These are phyloP conservation scores for Aricia artaxerxes DNA, from an alignment of 2,888 invertebrate genomes.

Conservation along the genomic window DNA sequence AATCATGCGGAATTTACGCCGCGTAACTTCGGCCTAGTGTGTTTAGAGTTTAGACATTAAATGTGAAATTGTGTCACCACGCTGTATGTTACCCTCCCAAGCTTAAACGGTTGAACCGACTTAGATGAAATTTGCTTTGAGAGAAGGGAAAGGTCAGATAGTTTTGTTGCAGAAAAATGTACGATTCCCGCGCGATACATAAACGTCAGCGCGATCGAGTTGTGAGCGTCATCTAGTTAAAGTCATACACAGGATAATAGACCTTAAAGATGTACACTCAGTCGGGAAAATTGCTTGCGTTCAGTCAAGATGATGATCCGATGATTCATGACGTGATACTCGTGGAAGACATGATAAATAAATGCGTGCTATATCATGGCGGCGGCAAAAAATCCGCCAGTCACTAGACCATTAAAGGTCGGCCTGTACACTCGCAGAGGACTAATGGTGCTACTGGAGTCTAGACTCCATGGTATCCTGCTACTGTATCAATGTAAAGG, in stretches of 20 bases:
- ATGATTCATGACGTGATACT: conserved; percentile 31
- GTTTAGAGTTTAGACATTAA: too few relatives aligned
- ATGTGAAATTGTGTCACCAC: too few relatives aligned
- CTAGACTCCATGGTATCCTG: neutral
- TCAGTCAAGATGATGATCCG: neutral
- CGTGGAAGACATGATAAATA: conserved; percentile 37
- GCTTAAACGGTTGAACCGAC: too few relatives aligned
- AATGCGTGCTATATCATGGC: conserved; percentile 43
- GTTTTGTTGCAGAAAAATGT: neutral
- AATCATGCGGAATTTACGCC: too few relatives aligned
- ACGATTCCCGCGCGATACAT: neutral
- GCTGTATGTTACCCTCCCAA: too few relatives aligned
- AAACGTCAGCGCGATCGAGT: neutral
- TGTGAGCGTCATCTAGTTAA: neutral
- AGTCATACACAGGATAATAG: neutral
- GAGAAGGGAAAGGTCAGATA: neutral
- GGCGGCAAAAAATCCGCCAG: conserved; percentile 49
- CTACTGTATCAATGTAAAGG: too few relatives aligned
- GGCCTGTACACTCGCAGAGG: conserved; percentile 45
- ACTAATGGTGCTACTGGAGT: neutral
- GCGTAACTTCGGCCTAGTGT: too few relatives aligned
- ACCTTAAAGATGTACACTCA: neutral
- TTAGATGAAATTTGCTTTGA: too few relatives aligned
- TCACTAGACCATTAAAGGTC: conserved; percentile 65
- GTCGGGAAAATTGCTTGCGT: neutral